A percentile compares a stretch with the other conserved stretches of the same genome.
phyloP scores from a whole-genome alignment of 2,888 invertebrate genomes.

The Ganaspis brasiliensis region DNA sequence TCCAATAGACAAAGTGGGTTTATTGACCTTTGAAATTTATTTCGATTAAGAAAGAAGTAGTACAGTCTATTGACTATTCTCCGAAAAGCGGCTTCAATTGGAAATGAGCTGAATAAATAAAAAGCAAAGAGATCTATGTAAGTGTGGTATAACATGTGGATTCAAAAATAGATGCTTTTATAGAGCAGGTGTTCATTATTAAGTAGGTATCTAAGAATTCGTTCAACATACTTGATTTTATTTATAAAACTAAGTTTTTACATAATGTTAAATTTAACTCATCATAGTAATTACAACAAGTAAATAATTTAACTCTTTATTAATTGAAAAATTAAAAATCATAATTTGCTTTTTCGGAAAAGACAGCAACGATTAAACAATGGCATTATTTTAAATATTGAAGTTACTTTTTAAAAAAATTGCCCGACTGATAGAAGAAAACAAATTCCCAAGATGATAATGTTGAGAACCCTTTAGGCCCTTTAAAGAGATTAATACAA shows the following conservation, averaged over 20 bases:
- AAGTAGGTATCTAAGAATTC: not conserved
- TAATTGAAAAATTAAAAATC: no score
- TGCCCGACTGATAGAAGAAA: no score
- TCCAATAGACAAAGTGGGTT: not conserved
- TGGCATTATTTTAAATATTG: no score
- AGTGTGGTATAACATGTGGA: not conserved
- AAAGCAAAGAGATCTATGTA: not conserved
- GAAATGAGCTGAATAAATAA: conserved; percentile 20
- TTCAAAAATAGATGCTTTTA: conserved; percentile 20
- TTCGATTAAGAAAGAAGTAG: not conserved
- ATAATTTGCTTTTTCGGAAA: no score
- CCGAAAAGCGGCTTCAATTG: not conserved
- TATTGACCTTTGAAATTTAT: not conserved
- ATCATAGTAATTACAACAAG: no score
- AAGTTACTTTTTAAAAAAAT: no score
- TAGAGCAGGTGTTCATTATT: conserved; percentile 22
- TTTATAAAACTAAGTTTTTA: not conserved
- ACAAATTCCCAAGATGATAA: no score
- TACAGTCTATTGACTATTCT: not conserved
- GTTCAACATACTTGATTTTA: not conserved
- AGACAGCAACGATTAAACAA: no score
- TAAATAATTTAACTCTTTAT: no score
- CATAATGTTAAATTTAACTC: no score
- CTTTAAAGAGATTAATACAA: conserved; percentile 21
- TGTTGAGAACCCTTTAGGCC: conserved; percentile 5